Evolutionary conservation across 2,113 vertebrate genomes (phyloP).

Genomic region (Promerops cafer): DNA sequence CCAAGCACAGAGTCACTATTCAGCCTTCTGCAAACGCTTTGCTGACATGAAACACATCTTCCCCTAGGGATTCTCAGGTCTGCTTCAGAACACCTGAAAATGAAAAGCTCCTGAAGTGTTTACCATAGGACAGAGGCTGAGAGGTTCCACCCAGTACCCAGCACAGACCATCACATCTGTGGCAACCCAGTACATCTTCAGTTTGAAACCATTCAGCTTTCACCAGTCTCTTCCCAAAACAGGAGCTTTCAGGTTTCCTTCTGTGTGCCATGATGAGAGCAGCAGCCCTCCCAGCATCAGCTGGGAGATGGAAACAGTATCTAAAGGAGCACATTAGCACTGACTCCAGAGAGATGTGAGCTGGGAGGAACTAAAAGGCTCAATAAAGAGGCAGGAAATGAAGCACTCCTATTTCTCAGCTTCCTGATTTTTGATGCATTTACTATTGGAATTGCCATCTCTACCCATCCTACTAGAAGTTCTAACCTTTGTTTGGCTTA

Average conservation of each 20-base stretch:
- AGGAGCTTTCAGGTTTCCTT: neutral
- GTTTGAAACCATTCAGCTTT: neutral
- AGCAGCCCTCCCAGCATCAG: neutral
- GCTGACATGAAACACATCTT: neutral
- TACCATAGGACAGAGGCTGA: fast-evolving
- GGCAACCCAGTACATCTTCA: fast-evolving
- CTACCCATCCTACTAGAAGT: neutral
- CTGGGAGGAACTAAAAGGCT: neutral
- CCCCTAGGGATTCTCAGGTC: neutral
- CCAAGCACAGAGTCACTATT: fast-evolving
- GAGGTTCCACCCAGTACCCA: fast-evolving
- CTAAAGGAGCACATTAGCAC: neutral
- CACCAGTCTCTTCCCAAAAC: neutral
- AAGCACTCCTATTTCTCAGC: neutral
- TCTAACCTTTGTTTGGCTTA: neutral
- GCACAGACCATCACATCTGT: fast-evolving
- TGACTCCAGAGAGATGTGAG: neutral
- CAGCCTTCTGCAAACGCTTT: neutral
- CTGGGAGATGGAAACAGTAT: neutral
- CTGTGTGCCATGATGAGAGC: neutral
- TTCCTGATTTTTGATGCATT: neutral
- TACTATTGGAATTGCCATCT: neutral
- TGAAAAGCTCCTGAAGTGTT: neutral
- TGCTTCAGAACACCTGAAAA: neutral
- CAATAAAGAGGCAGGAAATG: neutral